These are phyloP conservation scores for Lycaon pictus DNA, from an alignment of 2,113 vertebrate genomes.

Conservation along the genomic window DNA sequence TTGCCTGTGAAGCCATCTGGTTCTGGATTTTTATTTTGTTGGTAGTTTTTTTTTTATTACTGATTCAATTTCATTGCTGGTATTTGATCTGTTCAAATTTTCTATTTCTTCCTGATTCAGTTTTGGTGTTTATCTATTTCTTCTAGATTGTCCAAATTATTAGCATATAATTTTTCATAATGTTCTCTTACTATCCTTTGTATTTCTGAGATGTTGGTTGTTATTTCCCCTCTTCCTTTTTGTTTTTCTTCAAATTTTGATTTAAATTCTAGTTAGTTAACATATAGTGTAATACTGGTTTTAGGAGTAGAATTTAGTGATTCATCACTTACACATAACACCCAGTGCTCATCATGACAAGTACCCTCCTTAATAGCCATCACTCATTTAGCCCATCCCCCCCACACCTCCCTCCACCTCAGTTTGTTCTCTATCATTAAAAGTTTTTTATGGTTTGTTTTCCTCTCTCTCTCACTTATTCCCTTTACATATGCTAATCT, in stretches of 20 bases:
- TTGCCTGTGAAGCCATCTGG: not conserved
- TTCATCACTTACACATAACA: not conserved
- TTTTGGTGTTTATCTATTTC: not conserved
- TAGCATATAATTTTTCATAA: not conserved
- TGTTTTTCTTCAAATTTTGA: not conserved
- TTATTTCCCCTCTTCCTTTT: not conserved
- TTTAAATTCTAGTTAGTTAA: not conserved
- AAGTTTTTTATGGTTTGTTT: not conserved
- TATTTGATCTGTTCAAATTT: not conserved
- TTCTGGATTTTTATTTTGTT: not conserved
- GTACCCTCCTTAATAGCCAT: no score
- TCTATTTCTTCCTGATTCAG: not conserved
- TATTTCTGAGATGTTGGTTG: not conserved
- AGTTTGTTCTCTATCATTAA: not conserved
- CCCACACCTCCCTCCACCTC: no score
- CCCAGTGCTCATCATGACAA: no score
- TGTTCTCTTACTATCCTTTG: not conserved
- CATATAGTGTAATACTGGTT: not conserved
- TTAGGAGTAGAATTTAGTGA: not conserved
- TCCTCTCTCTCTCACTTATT: not conserved
- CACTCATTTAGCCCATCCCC: no score
- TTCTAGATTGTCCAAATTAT: not conserved
- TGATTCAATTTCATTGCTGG: not conserved
- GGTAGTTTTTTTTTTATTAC: not conserved
- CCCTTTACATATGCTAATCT: not conserved